Base-by-base conservation (phyloP, 2,113 vertebrate genomes). In the Strix aluco region DNA sequence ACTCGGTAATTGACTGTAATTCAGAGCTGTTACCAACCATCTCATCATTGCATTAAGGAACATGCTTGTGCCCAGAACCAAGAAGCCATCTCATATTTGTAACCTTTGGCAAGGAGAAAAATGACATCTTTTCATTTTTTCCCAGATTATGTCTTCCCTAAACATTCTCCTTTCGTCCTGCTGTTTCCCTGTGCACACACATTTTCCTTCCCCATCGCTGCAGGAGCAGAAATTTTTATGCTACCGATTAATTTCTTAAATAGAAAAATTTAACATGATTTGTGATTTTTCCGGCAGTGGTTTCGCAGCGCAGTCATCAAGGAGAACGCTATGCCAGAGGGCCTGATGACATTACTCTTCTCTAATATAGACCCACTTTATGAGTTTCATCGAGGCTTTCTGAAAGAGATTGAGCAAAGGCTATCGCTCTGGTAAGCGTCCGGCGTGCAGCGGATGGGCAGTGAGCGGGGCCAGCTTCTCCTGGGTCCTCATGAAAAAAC, bases 301-400 rank as follows among this genome's bases (percentile, higher is more conserved):
- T 99, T 99, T 95, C 99, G 99, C 92, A 99, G 99, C 5, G 98
- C 99, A 0, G 98, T 99, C 92, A 98, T 98, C 97, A 99, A 99
- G 98, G 99, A 99, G 90, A 98, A 99, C 0, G 99, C 98, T 74
- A 99, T 99, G 98, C 98, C 99, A 0, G 98, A 99, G 30, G 97
- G 98, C 14, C 98, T 99, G 92, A 99, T 98, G 99, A 98, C 98
- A 1, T 97, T 99, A 63, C 98, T 99, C 49, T 99, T 99, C 98
- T 99, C 99, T 92, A 99, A 98, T 97, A 98, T 99, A 6, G 99
- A 99, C 94, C 99, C 99, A 18, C 98, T 99, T 92, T 99, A 99
- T 15, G 99, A 99, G 95, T 99, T 99, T 98, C 99, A 99, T 85
- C 92, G 99, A 81, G 98, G 98, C 74, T 99, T 99, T 95, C 98